Evolutionary conservation across 2,797 vertebrate species (phyloP).

Genomic region (Xenentodon cancila): DNA sequence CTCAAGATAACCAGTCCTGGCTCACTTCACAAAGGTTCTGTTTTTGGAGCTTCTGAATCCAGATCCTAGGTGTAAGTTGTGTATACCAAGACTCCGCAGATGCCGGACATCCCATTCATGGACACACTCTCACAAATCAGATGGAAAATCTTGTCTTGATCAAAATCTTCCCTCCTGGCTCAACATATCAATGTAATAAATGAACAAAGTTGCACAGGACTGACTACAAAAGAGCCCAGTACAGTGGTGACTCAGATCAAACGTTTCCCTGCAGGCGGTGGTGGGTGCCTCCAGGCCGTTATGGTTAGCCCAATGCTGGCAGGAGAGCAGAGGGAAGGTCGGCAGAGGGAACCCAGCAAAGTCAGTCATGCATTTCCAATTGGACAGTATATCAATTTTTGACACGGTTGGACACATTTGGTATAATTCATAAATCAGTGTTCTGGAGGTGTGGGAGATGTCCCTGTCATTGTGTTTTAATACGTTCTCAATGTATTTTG

Average conservation of each 20-base stretch:
- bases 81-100: neutral
- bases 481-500: too few species aligned
- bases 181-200: constrained; percentile 1
- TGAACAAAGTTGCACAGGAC: constrained; percentile 5
- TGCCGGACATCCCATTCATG: neutral
- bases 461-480: too few species aligned
- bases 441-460: too few species aligned
- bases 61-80: neutral
- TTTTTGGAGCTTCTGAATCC: constrained; percentile 1
- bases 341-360: constrained; percentile 7
- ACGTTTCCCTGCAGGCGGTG: constrained; percentile 12
- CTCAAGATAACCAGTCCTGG: neutral
- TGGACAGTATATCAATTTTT: constrained; percentile 24
- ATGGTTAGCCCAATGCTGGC: constrained; percentile 25
- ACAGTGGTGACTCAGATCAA: constrained; percentile 21
- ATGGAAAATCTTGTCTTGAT: neutral
- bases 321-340: constrained; percentile 20
- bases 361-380: constrained; percentile 33
- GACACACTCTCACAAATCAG: neutral
- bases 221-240: constrained; percentile 12
- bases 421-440: neutral
- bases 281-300: too few species aligned
- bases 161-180: neutral
- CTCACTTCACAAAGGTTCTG: neutral
- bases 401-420: neutral